These are phyloP conservation scores for Rhineura floridana DNA, from an alignment of 2,113 vertebrate species.

Conservation along the genomic window DNA sequence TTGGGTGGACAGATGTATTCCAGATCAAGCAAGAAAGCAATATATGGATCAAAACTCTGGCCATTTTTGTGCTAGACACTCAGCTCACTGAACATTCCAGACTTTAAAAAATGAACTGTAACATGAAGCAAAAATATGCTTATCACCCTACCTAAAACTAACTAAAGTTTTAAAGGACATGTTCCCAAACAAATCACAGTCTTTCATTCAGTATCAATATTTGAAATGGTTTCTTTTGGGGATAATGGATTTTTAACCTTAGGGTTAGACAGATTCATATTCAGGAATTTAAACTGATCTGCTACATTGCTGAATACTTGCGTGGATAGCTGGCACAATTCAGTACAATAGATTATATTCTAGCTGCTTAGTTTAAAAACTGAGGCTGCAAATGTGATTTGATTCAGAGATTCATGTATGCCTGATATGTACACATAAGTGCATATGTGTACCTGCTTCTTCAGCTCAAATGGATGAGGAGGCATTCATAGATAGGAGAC, in stretches of 20 bases:
- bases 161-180: background rate
- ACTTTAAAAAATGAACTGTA: background rate
- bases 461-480: background rate
- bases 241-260: background rate
- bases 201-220: constrained; percentile 30
- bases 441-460: background rate
- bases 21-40: constrained; percentile 54
- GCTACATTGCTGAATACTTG: background rate
- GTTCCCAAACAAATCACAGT: background rate
- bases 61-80: constrained; percentile 40
- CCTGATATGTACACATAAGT: background rate
- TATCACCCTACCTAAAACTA: background rate
- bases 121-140: constrained; percentile 13
- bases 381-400: background rate
- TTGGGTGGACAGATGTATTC: constrained; percentile 51
- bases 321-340: constrained; percentile 11
- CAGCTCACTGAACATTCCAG: background rate
- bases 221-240: background rate
- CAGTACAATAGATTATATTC: background rate
- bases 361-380: background rate
- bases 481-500: background rate
- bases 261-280: background rate
- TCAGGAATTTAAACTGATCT: background rate
- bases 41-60: constrained; percentile 26
- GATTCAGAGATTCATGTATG: background rate